phyloP scores from a whole-genome alignment of 2,888 invertebrate genomes.

The Hololepta plana region DNA sequence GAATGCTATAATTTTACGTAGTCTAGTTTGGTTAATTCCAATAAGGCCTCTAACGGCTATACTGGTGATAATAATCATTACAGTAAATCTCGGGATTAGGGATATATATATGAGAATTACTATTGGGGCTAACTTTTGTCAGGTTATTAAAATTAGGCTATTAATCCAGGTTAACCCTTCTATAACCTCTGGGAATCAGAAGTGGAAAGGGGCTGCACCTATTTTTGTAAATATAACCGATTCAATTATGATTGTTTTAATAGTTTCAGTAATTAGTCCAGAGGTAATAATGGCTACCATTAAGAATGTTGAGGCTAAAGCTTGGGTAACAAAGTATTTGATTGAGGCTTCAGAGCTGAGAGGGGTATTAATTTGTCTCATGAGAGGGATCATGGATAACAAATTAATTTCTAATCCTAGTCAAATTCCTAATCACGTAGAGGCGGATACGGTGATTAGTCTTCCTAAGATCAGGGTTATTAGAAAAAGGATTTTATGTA shows the following conservation, averaged over 20 bases:
- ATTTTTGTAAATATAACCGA: slow-evolving; percentile 33
- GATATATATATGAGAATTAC: too few relatives aligned
- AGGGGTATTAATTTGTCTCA: slow-evolving; percentile 31
- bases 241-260: slow-evolving; percentile 13
- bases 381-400: slow-evolving; percentile 39
- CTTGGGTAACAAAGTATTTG: slow-evolving; percentile 42
- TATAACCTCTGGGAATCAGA: slow-evolving; percentile 39
- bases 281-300: slow-evolving; percentile 24
- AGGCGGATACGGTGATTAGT: slow-evolving; percentile 31
- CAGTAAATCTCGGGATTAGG: slow-evolving; percentile 23
- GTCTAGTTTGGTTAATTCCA: slow-evolving; percentile 25
- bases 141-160: slow-evolving; percentile 36
- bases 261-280: slow-evolving; percentile 8
- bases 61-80: slow-evolving; percentile 29
- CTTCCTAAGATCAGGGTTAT: slow-evolving; percentile 28
- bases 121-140: slow-evolving; percentile 47
- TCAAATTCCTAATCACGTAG: slow-evolving; percentile 32
- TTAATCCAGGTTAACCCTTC: slow-evolving; percentile 39
- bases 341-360: slow-evolving; percentile 34
- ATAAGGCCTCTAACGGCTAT: slow-evolving; percentile 31
- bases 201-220: slow-evolving; percentile 38
- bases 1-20: slow-evolving; percentile 38
- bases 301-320: slow-evolving; percentile 36
- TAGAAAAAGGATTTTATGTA: slow-evolving; percentile 34
- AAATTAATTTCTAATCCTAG: slow-evolving; percentile 46